Percentiles rank a stretch among this genome's conserved stretches.
These are phyloP conservation scores for Hemicentrotus pulcherrimus DNA, from an alignment of 35 echinoderm and acorn worm species.

Conservation along the genomic window DNA sequence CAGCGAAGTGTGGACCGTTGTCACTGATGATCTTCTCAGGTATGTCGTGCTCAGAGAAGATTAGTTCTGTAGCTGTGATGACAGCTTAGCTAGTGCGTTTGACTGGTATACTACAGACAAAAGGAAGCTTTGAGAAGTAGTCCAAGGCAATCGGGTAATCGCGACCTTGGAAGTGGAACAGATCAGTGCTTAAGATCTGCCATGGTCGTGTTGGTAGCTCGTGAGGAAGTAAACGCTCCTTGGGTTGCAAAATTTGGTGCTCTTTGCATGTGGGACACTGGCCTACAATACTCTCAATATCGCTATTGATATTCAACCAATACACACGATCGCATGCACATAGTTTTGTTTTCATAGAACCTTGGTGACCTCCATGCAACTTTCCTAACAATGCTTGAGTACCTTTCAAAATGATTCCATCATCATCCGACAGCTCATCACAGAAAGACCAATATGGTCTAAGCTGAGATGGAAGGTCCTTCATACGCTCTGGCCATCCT, in stretches of 20 bases:
- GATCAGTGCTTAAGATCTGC: constrained; percentile 68
- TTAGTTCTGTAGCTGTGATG: constrained; percentile 52
- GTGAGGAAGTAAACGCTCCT: constrained; percentile 60
- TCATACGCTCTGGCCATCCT: constrained; percentile 34
- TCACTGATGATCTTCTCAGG: constrained; percentile 72
- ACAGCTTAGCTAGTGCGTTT: constrained; percentile 46
- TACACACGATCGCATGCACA: constrained; percentile 56
- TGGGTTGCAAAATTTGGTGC: constrained; percentile 27
- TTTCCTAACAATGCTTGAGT: not conserved
- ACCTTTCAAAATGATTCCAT: constrained; percentile 12
- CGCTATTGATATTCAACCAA: constrained; percentile 69
- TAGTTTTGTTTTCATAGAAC: constrained; percentile 62
- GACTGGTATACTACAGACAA: constrained; percentile 42
- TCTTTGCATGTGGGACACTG: constrained; percentile 65
- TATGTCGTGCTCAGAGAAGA: constrained; percentile 75
- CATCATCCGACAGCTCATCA: too few relatives aligned
- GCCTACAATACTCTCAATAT: constrained; percentile 55
- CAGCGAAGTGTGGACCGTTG: constrained; percentile 71
- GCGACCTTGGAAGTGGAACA: constrained; percentile 62
- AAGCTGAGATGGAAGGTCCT: constrained; percentile 23
- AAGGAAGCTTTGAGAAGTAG: constrained; percentile 73
- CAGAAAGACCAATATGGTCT: constrained; percentile 22
- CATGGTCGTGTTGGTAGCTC: constrained; percentile 69
- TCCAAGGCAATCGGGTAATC: constrained; percentile 61
- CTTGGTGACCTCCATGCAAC: constrained; percentile 67